Evolutionary conservation across 2,888 invertebrate genomes (phyloP).

Genomic region (Rhingia campestris): DNA sequence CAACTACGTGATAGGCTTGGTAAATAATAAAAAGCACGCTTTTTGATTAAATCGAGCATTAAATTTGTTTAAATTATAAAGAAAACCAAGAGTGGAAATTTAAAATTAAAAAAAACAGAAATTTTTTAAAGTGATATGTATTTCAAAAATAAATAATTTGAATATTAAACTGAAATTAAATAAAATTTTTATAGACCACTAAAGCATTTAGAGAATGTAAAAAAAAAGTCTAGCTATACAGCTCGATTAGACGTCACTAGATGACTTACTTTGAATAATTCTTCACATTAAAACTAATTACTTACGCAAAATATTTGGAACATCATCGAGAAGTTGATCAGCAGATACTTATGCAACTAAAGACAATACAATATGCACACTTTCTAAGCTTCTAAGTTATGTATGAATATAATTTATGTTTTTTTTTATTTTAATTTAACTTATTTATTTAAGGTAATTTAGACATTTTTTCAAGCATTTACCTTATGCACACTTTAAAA

Average conservation of each 20-base stretch:
- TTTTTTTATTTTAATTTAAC: conserved; percentile 22
- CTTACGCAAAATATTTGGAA: conserved; percentile 55
- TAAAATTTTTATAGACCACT: background rate
- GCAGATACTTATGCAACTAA: conserved; percentile 69
- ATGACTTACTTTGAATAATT: conserved; percentile 35
- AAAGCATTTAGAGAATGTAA: background rate
- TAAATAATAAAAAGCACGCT: conserved; percentile 56
- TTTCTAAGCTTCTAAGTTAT: conserved; percentile 69
- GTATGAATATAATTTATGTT: conserved; percentile 26
- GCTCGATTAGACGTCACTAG: conserved; percentile 57
- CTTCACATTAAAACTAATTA: conserved; percentile 38
- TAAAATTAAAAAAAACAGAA: background rate
- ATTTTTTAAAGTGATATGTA: background rate
- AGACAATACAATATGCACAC: conserved; percentile 71
- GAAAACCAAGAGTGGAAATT: background rate
- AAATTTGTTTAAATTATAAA: conserved; percentile 14
- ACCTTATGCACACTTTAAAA: conserved; percentile 48
- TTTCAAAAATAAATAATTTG: no score
- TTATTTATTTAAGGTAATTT: conserved; percentile 60
- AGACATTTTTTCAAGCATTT: conserved; percentile 68
- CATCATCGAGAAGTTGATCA: conserved; percentile 47
- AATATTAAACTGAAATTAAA: no score
- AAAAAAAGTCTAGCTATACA: conserved; percentile 8
- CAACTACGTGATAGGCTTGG: conserved; percentile 64
- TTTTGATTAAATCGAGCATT: conserved; percentile 19